Evolutionary conservation across 2,888 invertebrate species (phyloP).

Genomic region (Pherbina coryleti): DNA sequence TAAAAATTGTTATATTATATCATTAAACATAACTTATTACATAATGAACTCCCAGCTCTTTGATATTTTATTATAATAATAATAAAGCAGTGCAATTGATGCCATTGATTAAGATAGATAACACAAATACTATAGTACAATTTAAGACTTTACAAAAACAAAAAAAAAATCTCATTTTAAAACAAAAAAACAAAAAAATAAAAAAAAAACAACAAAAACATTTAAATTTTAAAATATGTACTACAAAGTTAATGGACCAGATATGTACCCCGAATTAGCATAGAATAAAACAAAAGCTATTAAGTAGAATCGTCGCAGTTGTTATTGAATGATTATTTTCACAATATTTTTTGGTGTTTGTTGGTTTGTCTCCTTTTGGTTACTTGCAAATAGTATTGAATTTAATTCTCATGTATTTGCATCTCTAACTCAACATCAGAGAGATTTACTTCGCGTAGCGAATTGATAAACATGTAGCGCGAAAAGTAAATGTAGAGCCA

Average conservation of each 20-base stretch:
- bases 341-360: slow-evolving; percentile 31
- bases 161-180: neutral
- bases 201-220: neutral
- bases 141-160: slow-evolving; percentile 31
- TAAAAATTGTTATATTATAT: slow-evolving; percentile 15
- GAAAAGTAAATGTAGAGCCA: slow-evolving; percentile 90
- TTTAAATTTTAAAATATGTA: slow-evolving; percentile 1
- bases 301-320: slow-evolving; percentile 28
- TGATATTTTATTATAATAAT: slow-evolving; percentile 21
- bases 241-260: slow-evolving; percentile 44
- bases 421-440: slow-evolving; percentile 84
- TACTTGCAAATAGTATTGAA: neutral
- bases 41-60: slow-evolving; percentile 11
- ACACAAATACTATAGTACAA: slow-evolving; percentile 26
- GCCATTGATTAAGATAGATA: slow-evolving; percentile 3
- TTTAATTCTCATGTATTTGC: slow-evolving; percentile 73
- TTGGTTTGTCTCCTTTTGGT: neutral
- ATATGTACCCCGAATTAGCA: slow-evolving; percentile 47
- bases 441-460: slow-evolving; percentile 80
- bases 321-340: slow-evolving; percentile 17
- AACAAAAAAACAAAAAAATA: slow-evolving; percentile 2
- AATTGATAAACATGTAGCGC: slow-evolving; percentile 91
- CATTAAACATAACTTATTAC: slow-evolving; percentile 28
- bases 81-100: slow-evolving; percentile 11
- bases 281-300: slow-evolving; percentile 33